Base-by-base conservation (phyloP, 1,140 invertebrate species). In the Thalassaphorura encarpata region DNA sequence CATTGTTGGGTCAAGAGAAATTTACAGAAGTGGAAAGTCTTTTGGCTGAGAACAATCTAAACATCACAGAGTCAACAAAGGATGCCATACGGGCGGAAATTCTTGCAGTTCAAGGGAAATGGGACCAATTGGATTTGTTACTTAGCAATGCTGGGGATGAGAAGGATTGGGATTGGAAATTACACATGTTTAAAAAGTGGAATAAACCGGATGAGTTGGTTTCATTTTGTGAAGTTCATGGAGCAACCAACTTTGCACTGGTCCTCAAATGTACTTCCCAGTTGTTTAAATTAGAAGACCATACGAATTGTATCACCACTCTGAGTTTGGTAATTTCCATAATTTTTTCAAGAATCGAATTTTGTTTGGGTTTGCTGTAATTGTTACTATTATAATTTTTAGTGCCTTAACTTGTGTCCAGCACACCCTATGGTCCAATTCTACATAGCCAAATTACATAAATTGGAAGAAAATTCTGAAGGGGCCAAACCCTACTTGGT, bases 361-460 rank as follows among this genome's bases (percentile, higher is more conserved):
- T 36, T 11, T 36, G 21, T 45, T 18, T 45, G 8, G 11, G 26
- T 8, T 21, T 16, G 23, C 19, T 21, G 16, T 24, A 52, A 11
- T n/a, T 29, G 24, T 39, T 28, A 39, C 21, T 24, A 16, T 40
- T 18, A n/a, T 46, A 24, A 6, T 15, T 42, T 28, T n/a, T 27
- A 15, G 42, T 8, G 21, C 42, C 18, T 45, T 11, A 13, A 45
- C 11, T 6, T 45, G 6, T 45, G 6, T 18, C 42, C 16, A 21
- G 41, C 16, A 11, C 59, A 56, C 13, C 59, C 59, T 4, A 54
- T 24, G 15, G 19, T 54, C 5, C 52, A 43, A 43, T 51, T 51
- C 26, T 61, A 61, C 54, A 43, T 56, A 18, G 59, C 54, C 3
- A 19, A 61, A 13, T 33, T 61, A 3, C 43, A 31, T 23, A 18